Conservation (phyloP, 1,140 invertebrate genomes). For the Lepidurus couesii region DNA sequence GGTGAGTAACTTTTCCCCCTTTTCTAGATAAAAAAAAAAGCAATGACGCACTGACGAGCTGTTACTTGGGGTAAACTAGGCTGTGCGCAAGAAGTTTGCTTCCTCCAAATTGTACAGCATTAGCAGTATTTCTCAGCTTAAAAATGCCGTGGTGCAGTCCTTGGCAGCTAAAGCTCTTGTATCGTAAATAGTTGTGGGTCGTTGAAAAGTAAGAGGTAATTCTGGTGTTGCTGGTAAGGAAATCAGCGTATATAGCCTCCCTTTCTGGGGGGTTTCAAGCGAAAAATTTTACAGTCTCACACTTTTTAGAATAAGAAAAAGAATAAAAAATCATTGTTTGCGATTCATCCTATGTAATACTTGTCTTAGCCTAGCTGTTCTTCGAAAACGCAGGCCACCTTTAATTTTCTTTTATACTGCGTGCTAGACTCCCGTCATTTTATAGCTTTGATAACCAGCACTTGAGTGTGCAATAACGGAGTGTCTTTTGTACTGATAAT, state of each 20-base stretch:
- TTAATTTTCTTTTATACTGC: not conserved
- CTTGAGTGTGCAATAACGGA: constrained; percentile 1
- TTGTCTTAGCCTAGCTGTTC: not conserved
- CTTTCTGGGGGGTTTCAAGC: too few species aligned
- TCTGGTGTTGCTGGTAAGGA: not conserved
- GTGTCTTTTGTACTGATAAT: not conserved
- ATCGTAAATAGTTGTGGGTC: not conserved
- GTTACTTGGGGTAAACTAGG: constrained; percentile 43
- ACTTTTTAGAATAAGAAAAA: too few species aligned
- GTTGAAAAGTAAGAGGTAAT: not conserved
- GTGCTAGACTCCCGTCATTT: not conserved
- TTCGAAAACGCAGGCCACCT: not conserved
- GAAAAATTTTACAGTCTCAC: too few species aligned
- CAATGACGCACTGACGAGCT: not conserved
- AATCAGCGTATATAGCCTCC: too few species aligned
- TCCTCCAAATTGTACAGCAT: constrained; percentile 49
- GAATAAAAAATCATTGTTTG: not conserved
- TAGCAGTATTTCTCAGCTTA: constrained; percentile 46
- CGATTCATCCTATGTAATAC: not conserved
- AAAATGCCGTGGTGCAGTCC: constrained; percentile 35
- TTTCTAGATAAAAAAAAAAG: not conserved
- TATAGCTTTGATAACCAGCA: constrained; percentile 8
- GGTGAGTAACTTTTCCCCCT: constrained; percentile 37
- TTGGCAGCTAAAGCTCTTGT: constrained; percentile 26
- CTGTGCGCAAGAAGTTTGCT: constrained; percentile 49